These are phyloP conservation scores for Porites lutea DNA, from an alignment of 64 coral and sea anemone genomes.

Conservation along the genomic window DNA sequence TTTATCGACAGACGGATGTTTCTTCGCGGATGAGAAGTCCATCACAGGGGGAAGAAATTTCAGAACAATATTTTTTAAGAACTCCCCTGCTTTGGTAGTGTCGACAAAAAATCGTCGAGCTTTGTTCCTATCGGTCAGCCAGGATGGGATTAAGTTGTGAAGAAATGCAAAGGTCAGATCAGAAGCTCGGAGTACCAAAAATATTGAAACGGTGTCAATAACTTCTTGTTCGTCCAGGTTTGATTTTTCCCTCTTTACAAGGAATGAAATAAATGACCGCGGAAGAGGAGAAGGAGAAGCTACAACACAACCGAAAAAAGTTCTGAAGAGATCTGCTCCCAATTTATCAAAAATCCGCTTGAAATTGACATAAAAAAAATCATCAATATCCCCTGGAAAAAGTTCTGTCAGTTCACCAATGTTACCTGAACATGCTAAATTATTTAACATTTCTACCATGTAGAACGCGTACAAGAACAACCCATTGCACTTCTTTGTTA, in stretches of 20 bases:
- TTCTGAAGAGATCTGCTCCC: conserved; percentile 4
- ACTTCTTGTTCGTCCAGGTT: conserved; percentile 7
- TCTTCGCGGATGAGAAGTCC: not conserved
- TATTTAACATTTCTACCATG: not conserved
- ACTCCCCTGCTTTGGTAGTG: conserved; percentile 2
- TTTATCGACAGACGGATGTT: not conserved
- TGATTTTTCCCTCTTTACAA: not conserved
- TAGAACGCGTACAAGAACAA: conserved; percentile 44
- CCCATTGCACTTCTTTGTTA: conserved; percentile 23
- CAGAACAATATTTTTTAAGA: conserved; percentile 15
- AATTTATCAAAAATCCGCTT: conserved; percentile 8
- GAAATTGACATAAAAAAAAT: conserved; percentile 49
- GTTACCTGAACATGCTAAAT: not conserved
- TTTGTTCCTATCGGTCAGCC: conserved; percentile 31
- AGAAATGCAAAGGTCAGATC: conserved; percentile 39
- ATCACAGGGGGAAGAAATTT: not conserved
- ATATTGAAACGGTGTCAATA: conserved; percentile 41
- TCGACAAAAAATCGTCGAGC: conserved; percentile 59
- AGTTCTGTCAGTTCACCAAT: not conserved
- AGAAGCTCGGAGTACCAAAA: not conserved
- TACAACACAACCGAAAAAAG: conserved; percentile 57
- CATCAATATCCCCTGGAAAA: conserved; percentile 29
- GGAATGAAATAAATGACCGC: conserved; percentile 33
- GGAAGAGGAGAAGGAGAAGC: conserved; percentile 55
- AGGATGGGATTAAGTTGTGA: conserved; percentile 54